These are phyloP conservation scores for Cranoglanis bouderius DNA, from an alignment of 2,113 vertebrate genomes.

Conservation along the genomic window DNA sequence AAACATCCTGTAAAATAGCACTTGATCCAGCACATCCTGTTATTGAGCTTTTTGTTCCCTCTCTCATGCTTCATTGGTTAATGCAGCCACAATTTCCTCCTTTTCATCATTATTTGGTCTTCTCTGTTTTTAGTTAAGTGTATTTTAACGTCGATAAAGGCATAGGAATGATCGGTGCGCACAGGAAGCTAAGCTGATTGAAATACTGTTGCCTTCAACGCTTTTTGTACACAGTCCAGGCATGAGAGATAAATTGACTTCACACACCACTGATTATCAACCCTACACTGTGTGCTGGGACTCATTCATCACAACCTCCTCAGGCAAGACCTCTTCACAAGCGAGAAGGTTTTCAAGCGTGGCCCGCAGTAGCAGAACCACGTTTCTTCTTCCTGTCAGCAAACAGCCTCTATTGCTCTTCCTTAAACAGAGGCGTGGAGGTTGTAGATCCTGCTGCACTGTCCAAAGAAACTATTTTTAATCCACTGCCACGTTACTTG, in stretches of 20 bases:
- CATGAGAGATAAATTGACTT: slow-evolving; percentile 59
- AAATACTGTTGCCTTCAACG: slow-evolving; percentile 46
- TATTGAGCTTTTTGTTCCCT: too few relatives aligned
- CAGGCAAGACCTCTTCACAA: slow-evolving; percentile 38
- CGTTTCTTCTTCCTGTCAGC: background rate
- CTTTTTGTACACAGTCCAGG: slow-evolving; percentile 57
- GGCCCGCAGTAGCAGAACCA: background rate
- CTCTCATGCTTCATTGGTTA: background rate
- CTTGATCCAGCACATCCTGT: background rate
- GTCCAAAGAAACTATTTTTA: slow-evolving; percentile 58
- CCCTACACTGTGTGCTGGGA: slow-evolving; percentile 39
- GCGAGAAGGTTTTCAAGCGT: slow-evolving; percentile 24
- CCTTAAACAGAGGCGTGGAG: background rate
- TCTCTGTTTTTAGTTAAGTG: background rate
- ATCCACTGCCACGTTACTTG: slow-evolving; percentile 56
- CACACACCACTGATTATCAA: slow-evolving; percentile 55
- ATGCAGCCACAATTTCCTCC: background rate
- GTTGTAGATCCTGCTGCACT: slow-evolving; percentile 40
- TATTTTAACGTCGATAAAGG: background rate
- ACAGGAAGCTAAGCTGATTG: slow-evolving; percentile 46
- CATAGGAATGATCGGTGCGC: background rate
- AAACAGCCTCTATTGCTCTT: background rate
- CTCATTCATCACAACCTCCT: slow-evolving; percentile 59
- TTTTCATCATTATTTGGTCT: background rate
- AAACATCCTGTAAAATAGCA: background rate